These are phyloP conservation scores for Meiosimyza platycephala DNA, from an alignment of 2,888 invertebrate genomes.

Conservation along the genomic window DNA sequence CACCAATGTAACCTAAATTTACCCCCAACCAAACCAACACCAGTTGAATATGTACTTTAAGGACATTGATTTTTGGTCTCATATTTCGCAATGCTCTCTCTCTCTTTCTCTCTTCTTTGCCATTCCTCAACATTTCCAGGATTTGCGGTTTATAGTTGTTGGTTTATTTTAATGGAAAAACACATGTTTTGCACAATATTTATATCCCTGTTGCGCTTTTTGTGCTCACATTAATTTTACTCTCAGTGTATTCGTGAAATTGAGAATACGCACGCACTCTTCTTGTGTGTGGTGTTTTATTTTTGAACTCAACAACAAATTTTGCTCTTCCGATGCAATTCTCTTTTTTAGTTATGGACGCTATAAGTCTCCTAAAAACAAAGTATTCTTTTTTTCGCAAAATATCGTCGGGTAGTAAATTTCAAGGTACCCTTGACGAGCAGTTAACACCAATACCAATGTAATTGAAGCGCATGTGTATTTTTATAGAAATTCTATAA, in stretches of 20 bases:
- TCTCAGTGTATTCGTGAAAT: neutral
- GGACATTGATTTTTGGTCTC: slow-evolving; percentile 4
- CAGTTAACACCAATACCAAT: slow-evolving; percentile 16
- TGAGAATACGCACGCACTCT: neutral
- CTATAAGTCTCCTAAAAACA: neutral
- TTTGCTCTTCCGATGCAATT: neutral
- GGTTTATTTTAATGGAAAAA: neutral
- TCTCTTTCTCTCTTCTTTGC: neutral
- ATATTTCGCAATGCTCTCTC: neutral
- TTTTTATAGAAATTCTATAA: neutral
- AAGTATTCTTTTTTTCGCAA: neutral
- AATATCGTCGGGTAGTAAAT: neutral
- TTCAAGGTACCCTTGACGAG: slow-evolving; percentile 21
- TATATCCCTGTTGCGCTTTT: slow-evolving; percentile 35
- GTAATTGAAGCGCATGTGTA: slow-evolving; percentile 7
- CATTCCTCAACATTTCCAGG: neutral
- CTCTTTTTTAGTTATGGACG: neutral
- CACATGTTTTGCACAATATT: slow-evolving; percentile 23
- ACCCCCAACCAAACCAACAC: slow-evolving; percentile 18
- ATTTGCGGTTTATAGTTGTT: slow-evolving; percentile 5
- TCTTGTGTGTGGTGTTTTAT: neutral
- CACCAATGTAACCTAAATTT: neutral
- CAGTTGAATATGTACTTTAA: slow-evolving; percentile 33
- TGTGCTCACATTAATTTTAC: neutral
- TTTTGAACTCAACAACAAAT: neutral